Evolutionary conservation across 2,888 invertebrate species (phyloP), one percentile per base, ranked within the genome.

Genomic region (Luperina nickerlii): DNA sequence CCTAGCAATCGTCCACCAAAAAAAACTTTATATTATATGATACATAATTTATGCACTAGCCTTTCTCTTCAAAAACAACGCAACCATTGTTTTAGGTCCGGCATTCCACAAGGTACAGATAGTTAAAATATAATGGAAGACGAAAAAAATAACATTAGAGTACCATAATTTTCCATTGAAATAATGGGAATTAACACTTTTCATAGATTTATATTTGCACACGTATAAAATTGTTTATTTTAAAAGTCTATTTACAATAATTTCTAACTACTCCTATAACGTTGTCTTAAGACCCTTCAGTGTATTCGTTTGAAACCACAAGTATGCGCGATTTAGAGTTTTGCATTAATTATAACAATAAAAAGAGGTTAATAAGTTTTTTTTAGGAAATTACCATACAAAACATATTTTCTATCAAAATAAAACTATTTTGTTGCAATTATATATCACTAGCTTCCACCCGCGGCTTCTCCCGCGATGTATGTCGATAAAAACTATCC

Each of bases 171-270:
- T 87, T 87, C 88, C 87, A 90, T 86, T 79, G 77, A 89, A 91
- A 86, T 87, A 88, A 87, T 89, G 90, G 90, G 88, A 90, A 83
- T 87, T 90, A 92, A 90, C 89, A 88, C 88, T 92, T 90, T 87
- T 89, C 87, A 90, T 91, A 87, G 90, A 90, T 90, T 88, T 90
- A 87, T 89, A 90, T 92, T 92, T 89, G 93, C 92, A 92, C 92
- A 92, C 92, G 94, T 96, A 96, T 94, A 95, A 96, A 96, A 96
- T 91, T 89, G 91, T 93, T 92, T 90, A 91, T 86, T 92, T 92
- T 92, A 92, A 94, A 94, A 93, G 92, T 92, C 87, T 96, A 96
- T 96, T 90, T 96, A 96, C 95, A 95, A 91, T 93, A 92, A 93
- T 92, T 91, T 93, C 93, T 94, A 95, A 88, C 93, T 95, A 95